Conservation (phyloP, 1,140 invertebrate genomes). For the Euwallacea similis region DNA sequence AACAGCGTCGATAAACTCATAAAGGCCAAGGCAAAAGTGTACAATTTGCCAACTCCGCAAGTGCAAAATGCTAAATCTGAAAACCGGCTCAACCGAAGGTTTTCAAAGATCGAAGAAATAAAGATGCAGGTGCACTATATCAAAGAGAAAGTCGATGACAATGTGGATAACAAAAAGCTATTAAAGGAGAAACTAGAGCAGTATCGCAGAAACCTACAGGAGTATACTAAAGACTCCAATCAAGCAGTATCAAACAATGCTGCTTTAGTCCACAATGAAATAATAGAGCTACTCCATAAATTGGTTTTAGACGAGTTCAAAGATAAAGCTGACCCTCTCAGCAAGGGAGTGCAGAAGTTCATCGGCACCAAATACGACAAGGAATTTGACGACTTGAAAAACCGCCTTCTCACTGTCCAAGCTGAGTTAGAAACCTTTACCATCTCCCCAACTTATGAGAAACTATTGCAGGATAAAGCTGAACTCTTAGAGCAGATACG, state of each 20-base stretch:
- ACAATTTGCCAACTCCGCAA: conserved; percentile 18
- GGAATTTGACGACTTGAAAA: conserved; percentile 22
- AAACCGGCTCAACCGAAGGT: conserved; percentile 4
- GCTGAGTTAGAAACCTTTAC: conserved; percentile 15
- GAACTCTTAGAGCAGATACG: conserved; percentile 27
- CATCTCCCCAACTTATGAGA: conserved; percentile 19
- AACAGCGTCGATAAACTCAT: conserved; percentile 23
- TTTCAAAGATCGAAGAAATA: conserved; percentile 37
- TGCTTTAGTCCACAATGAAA: conserved; percentile 29
- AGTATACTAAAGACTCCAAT: conserved; percentile 29
- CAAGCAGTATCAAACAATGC: conserved; percentile 35
- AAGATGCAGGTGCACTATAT: conserved; percentile 36
- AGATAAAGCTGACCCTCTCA: conserved; percentile 9
- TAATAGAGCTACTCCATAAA: conserved; percentile 19
- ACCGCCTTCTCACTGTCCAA: conserved; percentile 8
- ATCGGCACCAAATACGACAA: conserved; percentile 27
- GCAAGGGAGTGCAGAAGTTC: conserved; percentile 25
- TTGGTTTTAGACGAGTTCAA: conserved; percentile 20
- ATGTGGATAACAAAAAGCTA: conserved; percentile 5
- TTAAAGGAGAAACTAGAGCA: conserved; percentile 29
- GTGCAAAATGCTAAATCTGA: neutral
- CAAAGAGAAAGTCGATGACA: conserved; percentile 17
- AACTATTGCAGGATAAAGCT: conserved; percentile 22
- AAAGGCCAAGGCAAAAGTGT: conserved; percentile 34
- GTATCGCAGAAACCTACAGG: conserved; percentile 17